Conservation (phyloP, 2,888 invertebrate species). For the Drosophila maculinotata region DNA sequence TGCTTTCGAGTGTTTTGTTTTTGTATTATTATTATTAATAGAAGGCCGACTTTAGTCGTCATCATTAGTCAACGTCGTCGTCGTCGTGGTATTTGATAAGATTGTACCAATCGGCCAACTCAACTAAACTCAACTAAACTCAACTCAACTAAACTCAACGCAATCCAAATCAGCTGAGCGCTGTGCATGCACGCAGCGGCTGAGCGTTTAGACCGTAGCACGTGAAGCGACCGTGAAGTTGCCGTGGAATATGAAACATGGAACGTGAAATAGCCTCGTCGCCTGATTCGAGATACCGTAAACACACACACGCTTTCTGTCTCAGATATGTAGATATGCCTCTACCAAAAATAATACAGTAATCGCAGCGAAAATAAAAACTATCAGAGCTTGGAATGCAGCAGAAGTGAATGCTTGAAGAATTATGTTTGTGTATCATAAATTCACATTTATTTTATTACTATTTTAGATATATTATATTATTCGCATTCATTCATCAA, state of each 20-base stretch:
- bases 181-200: conserved; percentile 59
- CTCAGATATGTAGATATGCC: no score
- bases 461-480: no score
- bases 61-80: background rate
- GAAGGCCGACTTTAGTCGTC: background rate
- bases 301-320: no score
- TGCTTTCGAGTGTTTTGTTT: conserved; percentile 13
- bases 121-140: background rate
- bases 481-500: no score
- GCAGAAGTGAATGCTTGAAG: no score
- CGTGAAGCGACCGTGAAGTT: conserved; percentile 70
- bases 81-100: conserved; percentile 57
- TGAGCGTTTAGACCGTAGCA: conserved; percentile 48
- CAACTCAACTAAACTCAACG: background rate
- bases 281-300: conserved; percentile 28
- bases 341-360: no score
- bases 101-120: conserved; percentile 57
- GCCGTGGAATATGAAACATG: conserved; percentile 47
- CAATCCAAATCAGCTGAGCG: conserved; percentile 36
- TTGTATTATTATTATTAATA: no score
- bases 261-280: conserved; percentile 24
- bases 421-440: no score
- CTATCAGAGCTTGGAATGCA: no score
- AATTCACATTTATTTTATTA: no score
- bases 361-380: no score